These are phyloP conservation scores for Montipora cactus DNA, from an alignment of 64 coral and sea anemone genomes.

Conservation along the genomic window DNA sequence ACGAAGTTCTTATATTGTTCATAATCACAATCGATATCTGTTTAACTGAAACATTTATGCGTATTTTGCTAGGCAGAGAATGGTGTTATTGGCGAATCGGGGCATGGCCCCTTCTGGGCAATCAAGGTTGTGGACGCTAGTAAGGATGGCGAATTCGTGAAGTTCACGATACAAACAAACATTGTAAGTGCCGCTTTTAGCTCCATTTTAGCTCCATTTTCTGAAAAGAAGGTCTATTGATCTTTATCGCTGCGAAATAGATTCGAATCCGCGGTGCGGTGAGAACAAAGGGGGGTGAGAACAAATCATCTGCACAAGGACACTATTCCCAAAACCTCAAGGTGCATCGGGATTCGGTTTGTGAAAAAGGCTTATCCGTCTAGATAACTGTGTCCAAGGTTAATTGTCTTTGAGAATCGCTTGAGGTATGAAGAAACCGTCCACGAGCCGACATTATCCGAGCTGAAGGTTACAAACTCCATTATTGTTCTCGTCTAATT, in stretches of 20 bases:
- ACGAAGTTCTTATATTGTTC: not conserved
- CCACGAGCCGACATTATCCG: no score
- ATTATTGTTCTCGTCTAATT: no score
- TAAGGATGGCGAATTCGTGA: constrained; percentile 82
- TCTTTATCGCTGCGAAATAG: not conserved
- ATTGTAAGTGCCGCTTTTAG: constrained; percentile 9
- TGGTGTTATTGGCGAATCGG: not conserved
- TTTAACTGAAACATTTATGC: not conserved
- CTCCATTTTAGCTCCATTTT: not conserved
- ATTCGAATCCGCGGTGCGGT: no score
- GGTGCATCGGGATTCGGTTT: no score
- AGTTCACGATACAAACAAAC: constrained; percentile 85
- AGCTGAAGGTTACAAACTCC: no score
- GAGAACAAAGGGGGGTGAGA: no score
- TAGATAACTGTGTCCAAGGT: no score
- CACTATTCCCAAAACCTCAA: no score
- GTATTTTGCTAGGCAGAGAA: constrained; percentile 48
- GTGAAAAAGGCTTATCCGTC: no score
- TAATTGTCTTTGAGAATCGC: no score
- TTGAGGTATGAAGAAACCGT: no score
- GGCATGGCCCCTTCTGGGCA: not conserved
- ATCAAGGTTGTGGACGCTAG: constrained; percentile 81
- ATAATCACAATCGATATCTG: not conserved
- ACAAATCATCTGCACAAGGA: no score
- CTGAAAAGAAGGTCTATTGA: not conserved